Evolutionary conservation across 2,888 invertebrate species (phyloP), one percentile per base, ranked within the genome.

Genomic region (Zaprionus bogoriensis): DNA sequence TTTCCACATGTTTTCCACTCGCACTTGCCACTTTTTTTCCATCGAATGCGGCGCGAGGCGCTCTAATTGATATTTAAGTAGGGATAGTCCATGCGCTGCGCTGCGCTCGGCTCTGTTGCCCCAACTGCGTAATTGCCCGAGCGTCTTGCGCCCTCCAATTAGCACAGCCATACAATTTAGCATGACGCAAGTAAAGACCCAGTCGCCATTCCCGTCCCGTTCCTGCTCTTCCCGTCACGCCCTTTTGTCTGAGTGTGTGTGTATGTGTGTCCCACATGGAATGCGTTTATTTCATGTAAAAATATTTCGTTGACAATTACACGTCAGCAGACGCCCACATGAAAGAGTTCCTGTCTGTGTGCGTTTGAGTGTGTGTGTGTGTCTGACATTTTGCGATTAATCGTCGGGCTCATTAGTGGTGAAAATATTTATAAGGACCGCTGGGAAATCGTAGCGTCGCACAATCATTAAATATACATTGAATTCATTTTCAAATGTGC

Each of bases 61-160:
- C 70, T 86, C 66, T 76, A 83, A 80, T 86, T 80, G 85, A 79
- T 86, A 86, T 79, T 79, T 79, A 76, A 80, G 74, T 70, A 74
- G 64, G 62, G 47, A 52, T 42, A 27, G 17, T 36, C 7, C 32
- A 7, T 14, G 7, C 7, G 32, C 7, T 14, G n/a, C 32, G 4
- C 12, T 14, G 27, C 32, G 12, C 32, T 14, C 5, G 6, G 4
- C 14, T 17, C 32, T 36, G 14, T 17, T 57, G 47, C 54, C 25
- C 14, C 42, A 39, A 14, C 52, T 42, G 17, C 51, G 52, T 82
- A 80, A 83, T 80, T 80, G 77, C 66, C 64, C 39, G 17, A 58
- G 86, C 64, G 67, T 65, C 77, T 75, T 65, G 79, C 44, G 83
- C 51, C 57, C 73, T 51, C 53, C 76, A 79, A 79, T 79, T 79